These are phyloP conservation scores for Microtus richardsoni DNA, from an alignment of 2,113 vertebrate genomes.

Conservation along the genomic window DNA sequence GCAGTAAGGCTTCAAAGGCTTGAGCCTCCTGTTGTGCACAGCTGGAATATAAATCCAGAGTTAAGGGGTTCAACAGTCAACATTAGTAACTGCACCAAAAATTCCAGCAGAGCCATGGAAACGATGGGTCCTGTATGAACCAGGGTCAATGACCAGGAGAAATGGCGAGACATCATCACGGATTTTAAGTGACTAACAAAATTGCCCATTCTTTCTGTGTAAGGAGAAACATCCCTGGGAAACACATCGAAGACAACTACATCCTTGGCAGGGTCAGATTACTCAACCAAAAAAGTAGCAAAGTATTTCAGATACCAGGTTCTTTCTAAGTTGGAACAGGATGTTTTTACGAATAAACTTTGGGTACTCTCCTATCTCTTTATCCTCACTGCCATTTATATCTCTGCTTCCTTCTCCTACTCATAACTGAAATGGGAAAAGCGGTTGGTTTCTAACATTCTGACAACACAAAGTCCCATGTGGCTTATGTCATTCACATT, in stretches of 20 bases:
- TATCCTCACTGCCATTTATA: not conserved
- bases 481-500: not conserved
- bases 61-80: not conserved
- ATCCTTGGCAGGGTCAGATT: not conserved
- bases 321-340: not conserved
- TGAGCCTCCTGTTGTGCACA: not conserved
- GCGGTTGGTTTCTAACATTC: not conserved
- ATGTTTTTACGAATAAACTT: not conserved
- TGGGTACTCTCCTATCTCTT: no score
- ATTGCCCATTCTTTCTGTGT: not conserved
- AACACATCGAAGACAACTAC: not conserved
- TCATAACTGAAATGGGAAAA: not conserved
- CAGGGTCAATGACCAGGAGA: no score
- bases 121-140: not conserved
- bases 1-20: not conserved
- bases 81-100: not conserved
- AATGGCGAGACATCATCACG: accelerated
- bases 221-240: not conserved
- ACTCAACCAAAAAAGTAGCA: not conserved
- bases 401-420: not conserved
- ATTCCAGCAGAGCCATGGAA: not conserved
- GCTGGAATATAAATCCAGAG: not conserved
- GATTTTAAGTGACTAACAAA: not conserved
- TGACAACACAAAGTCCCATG: not conserved
- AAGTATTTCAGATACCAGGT: not conserved